These are phyloP conservation scores for Pomatostomus ruficeps DNA, from an alignment of 2,113 vertebrate genomes.

Conservation along the genomic window DNA sequence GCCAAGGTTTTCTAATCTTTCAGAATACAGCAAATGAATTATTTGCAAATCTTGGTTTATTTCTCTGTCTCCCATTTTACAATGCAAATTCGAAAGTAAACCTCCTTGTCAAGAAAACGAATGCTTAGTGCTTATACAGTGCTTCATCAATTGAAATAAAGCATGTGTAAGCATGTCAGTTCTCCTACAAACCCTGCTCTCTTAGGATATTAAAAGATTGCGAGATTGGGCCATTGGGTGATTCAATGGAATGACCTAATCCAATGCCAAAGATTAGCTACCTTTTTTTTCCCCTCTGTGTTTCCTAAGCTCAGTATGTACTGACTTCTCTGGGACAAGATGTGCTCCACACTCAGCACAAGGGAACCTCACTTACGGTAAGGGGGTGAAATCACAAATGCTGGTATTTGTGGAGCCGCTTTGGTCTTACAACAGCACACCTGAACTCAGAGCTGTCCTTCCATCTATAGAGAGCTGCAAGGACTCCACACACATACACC, in stretches of 20 bases:
- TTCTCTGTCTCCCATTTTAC: not conserved
- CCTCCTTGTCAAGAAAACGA: not conserved
- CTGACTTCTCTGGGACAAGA: not conserved
- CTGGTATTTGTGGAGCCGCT: not conserved
- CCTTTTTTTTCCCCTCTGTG: not conserved
- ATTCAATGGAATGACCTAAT: not conserved
- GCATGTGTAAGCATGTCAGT: not conserved
- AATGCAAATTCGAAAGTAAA: not conserved
- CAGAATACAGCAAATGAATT: not conserved
- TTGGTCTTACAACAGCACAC: not conserved
- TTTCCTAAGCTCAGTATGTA: accelerated
- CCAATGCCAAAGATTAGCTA: not conserved
- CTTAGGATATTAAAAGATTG: not conserved
- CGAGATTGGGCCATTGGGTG: not conserved
- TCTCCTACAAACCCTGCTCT: not conserved
- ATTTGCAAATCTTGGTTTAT: not conserved
- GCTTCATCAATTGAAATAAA: not conserved
- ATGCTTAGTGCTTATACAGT: not conserved
- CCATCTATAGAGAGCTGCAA: not conserved
- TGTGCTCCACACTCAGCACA: not conserved
- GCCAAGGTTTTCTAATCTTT: not conserved
- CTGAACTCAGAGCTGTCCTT: not conserved
- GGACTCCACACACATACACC: accelerated
- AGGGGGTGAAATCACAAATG: not conserved
- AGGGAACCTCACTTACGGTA: accelerated